Evolutionary conservation across 2,888 invertebrate species (phyloP).

Genomic region (Bombyx huttoni): DNA sequence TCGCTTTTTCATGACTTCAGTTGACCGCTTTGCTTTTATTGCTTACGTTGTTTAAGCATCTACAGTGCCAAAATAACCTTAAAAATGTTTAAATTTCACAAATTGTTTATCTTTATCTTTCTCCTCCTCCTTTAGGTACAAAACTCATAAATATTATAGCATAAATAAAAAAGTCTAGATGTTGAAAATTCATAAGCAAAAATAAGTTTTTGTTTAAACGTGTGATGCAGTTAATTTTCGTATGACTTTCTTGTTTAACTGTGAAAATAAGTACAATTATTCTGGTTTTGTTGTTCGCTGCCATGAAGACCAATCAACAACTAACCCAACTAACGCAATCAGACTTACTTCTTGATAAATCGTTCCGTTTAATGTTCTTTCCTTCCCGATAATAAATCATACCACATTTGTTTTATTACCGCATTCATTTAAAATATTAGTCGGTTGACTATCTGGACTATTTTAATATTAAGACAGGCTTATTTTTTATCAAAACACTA

Average conservation of each 20-base stretch:
- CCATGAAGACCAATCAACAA: background rate
- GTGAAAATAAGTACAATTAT: background rate
- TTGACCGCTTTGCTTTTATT: slow-evolving; percentile 41
- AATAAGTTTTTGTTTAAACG: too few species aligned
- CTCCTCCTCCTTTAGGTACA: too few species aligned
- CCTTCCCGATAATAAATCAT: slow-evolving; percentile 9
- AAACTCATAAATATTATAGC: too few species aligned
- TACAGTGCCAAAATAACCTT: background rate
- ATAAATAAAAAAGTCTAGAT: too few species aligned
- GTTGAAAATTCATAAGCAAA: too few species aligned
- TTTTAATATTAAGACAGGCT: background rate
- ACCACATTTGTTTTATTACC: slow-evolving; percentile 13
- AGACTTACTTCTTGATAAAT: slow-evolving; percentile 8
- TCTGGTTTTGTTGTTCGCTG: background rate
- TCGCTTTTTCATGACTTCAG: slow-evolving; percentile 22
- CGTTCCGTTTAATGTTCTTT: slow-evolving; percentile 2
- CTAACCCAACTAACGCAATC: slow-evolving; percentile 9
- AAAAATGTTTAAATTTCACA: background rate
- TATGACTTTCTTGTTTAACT: background rate
- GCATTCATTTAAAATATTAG: slow-evolving; percentile 8
- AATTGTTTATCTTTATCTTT: background rate
- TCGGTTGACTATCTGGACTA: background rate
- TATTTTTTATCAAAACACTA: background rate
- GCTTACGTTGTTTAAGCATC: slow-evolving; percentile 21
- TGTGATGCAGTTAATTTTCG: too few species aligned